These are phyloP conservation scores for Meandrusa payeni DNA, from an alignment of 2,888 invertebrate species.

Conservation along the genomic window DNA sequence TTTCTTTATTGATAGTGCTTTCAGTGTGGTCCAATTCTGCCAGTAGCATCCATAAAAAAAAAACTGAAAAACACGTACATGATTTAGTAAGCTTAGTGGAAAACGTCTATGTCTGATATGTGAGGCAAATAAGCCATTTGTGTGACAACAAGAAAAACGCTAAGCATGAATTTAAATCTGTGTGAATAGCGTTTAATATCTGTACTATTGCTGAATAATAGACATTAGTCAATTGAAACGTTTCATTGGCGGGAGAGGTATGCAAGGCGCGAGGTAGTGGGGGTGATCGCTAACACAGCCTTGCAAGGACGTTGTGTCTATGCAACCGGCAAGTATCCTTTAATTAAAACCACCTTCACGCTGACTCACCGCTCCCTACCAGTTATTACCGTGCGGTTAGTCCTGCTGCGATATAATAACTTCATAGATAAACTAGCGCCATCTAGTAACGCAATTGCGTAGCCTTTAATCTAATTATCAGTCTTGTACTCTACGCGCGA, in stretches of 20 bases:
- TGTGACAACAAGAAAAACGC: too few species aligned
- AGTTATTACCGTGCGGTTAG: slow-evolving; percentile 25
- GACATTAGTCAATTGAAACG: slow-evolving; percentile 5
- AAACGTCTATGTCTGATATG: too few species aligned
- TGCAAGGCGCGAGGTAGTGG: slow-evolving; percentile 40
- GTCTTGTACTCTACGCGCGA: too few species aligned
- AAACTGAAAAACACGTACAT: too few species aligned
- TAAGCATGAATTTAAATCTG: slow-evolving; percentile 1
- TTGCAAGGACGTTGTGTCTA: slow-evolving; percentile 78
- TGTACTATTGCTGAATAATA: neutral
- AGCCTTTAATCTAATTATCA: too few species aligned
- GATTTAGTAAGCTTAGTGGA: too few species aligned
- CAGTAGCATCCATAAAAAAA: too few species aligned
- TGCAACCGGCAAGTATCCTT: slow-evolving; percentile 54
- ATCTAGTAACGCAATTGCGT: slow-evolving; percentile 32
- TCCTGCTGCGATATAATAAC: neutral
- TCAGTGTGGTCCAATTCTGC: too few species aligned
- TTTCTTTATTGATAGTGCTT: too few species aligned
- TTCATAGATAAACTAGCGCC: slow-evolving; percentile 28
- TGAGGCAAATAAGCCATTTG: too few species aligned
- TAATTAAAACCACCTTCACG: slow-evolving; percentile 74
- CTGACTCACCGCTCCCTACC: slow-evolving; percentile 52
- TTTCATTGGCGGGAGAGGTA: slow-evolving; percentile 10
- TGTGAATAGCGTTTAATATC: neutral
- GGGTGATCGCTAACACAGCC: slow-evolving; percentile 64